Evolutionary conservation across 1,140 invertebrate genomes (phyloP).

Genomic region (Brachionus rotundiformis): DNA sequence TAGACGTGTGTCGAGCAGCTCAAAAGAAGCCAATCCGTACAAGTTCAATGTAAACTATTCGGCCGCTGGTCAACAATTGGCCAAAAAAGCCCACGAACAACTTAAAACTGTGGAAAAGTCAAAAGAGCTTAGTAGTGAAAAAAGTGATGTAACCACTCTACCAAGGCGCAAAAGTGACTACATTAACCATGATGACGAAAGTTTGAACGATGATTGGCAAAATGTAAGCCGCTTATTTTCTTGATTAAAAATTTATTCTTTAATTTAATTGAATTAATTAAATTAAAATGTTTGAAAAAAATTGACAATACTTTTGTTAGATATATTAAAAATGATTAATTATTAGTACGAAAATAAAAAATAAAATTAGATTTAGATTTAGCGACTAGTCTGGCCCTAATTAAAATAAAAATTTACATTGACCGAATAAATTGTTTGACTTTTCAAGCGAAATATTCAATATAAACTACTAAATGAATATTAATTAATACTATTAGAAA

Average conservation of each 20-base stretch:
- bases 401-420: too few relatives aligned
- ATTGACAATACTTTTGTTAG: too few relatives aligned
- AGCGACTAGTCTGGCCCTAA: too few relatives aligned
- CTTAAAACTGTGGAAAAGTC: slow-evolving; percentile 47
- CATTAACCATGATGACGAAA: slow-evolving; percentile 42
- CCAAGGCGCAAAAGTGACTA: slow-evolving; percentile 10
- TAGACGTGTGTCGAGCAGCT: slow-evolving; percentile 6
- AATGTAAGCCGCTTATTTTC: background rate
- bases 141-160: background rate
- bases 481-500: too few relatives aligned
- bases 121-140: slow-evolving; percentile 25
- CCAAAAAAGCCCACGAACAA: slow-evolving; percentile 49
- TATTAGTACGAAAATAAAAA: too few relatives aligned
- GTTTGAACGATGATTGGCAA: slow-evolving; percentile 51
- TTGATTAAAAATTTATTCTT: background rate
- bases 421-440: too few relatives aligned
- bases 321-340: too few relatives aligned
- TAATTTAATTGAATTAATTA: too few relatives aligned
- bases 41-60: slow-evolving; percentile 52
- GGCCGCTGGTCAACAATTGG: slow-evolving; percentile 31
- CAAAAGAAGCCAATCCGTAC: slow-evolving; percentile 16
- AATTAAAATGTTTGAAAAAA: too few relatives aligned
- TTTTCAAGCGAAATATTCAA: too few relatives aligned
- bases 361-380: too few relatives aligned
- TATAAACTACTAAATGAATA: too few relatives aligned